These are phyloP conservation scores for Sebastes nivosus DNA, from an alignment of 2,797 vertebrate species.

Conservation along the genomic window DNA sequence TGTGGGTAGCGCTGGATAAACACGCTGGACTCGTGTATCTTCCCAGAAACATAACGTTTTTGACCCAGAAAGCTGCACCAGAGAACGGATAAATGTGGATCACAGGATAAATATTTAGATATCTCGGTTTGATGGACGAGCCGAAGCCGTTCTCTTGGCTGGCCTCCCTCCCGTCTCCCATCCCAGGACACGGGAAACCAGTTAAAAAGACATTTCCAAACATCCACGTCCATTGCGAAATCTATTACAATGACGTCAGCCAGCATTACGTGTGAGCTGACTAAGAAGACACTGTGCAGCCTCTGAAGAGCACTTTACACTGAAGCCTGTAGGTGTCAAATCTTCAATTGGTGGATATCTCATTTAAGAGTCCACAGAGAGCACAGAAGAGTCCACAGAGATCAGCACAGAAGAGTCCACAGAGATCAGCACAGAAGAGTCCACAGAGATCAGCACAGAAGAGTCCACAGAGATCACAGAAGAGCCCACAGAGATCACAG, in stretches of 20 bases:
- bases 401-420: too few species aligned
- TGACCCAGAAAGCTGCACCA: conserved; percentile 67
- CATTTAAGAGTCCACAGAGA: conserved; percentile 39
- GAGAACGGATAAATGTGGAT: conserved; percentile 69
- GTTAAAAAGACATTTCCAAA: conserved; percentile 69
- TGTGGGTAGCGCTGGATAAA: conserved; percentile 62
- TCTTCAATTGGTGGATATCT: conserved; percentile 61
- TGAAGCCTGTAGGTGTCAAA: conserved; percentile 56
- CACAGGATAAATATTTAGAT: conserved; percentile 81
- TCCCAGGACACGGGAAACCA: conserved; percentile 63
- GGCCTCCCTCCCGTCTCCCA: conserved; percentile 41
- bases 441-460: too few species aligned
- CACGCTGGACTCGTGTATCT: conserved; percentile 54
- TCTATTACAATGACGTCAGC: conserved; percentile 51
- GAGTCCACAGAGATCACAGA: too few species aligned
- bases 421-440: too few species aligned
- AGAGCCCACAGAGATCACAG: too few species aligned
- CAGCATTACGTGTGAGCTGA: conserved; percentile 30
- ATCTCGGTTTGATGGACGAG: conserved; percentile 73
- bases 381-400: not conserved
- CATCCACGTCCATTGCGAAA: conserved; percentile 53
- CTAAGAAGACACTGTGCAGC: conserved; percentile 59
- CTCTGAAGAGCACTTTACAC: conserved; percentile 47
- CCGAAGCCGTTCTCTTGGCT: conserved; percentile 41
- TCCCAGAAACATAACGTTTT: conserved; percentile 77